Evolutionary conservation across 2,888 invertebrate species (phyloP), one percentile per base, ranked within the genome.

Genomic region (Geotrupes spiniger): DNA sequence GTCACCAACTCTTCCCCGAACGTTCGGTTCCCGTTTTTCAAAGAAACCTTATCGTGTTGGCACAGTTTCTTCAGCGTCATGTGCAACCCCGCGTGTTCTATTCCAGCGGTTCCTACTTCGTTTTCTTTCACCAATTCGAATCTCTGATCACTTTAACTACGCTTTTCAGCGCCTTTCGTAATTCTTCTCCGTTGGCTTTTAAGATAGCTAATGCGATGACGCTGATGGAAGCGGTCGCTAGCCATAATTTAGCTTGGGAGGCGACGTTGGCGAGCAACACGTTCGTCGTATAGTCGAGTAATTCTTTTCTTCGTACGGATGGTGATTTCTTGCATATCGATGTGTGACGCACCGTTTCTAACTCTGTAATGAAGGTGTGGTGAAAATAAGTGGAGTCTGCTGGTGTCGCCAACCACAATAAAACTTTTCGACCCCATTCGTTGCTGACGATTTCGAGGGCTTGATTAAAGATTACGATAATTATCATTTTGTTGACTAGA

Each of bases 381-480:
- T 92, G 91, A 68, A 96, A 94, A 53, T 87, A 85, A 40, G 80
- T 79, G 0, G 83, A 78, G 65, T 92, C 87, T 31, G 87, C 84
- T 1, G 93, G 90, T 36, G 88, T 85, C 9, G 96, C 82, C 14
- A 97, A 75, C 83, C 96, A 96, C 49, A 91, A 80, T 41, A 97
- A 63, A 1, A 80, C 78, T 74, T 88, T 87, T 53, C 87, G 82
- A 0, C 95, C 96, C 80, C 87, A 85, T 67, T 89, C 88, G 66
- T 87, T 84, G 28, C 76, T 75, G 1, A 85, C 84, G 21, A 96
- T 76, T 2, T 85, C 85, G 53, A 81, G 76, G 12, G 89, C 65
- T 50, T 84, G 80, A 25, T 75, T 78, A 25, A 86, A 72, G 52
- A 95, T 74, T 52, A 87, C 86, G 54, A 83, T 76, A 8, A 89